Evolutionary conservation across 2,888 invertebrate genomes (phyloP).

Genomic region (Atherix ibis): DNA sequence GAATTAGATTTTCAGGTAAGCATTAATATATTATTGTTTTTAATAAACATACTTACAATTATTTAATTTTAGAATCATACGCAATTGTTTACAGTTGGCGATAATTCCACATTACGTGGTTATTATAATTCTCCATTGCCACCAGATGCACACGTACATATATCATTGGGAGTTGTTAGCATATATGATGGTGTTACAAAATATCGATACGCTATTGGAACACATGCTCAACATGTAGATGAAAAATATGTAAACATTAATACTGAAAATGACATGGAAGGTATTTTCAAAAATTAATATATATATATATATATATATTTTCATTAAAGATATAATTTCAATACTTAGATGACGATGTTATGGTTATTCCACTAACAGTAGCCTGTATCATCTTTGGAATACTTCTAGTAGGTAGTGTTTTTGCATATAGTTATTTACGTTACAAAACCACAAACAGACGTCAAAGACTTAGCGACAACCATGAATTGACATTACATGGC

Average conservation of each 20-base stretch:
- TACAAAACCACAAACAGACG: slow-evolving; percentile 27
- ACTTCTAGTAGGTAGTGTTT: slow-evolving; percentile 45
- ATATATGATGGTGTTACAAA: slow-evolving; percentile 47
- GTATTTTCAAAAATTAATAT: no score
- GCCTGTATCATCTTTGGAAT: slow-evolving; percentile 55
- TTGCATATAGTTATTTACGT: slow-evolving; percentile 35
- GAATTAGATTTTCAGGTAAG: slow-evolving; percentile 50
- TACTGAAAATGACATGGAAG: no score
- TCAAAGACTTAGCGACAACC: slow-evolving; percentile 39
- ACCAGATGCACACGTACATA: slow-evolving; percentile 43
- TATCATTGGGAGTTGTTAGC: slow-evolving; percentile 57
- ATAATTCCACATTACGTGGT: slow-evolving; percentile 53
- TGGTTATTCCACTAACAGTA: slow-evolving; percentile 35
- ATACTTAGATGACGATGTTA: no score
- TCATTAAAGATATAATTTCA: no score
- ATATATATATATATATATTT: no score
- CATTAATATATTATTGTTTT: no score
- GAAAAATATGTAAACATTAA: no score
- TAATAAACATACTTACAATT: no score
- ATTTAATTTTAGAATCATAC: slow-evolving; percentile 35
- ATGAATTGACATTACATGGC: slow-evolving; percentile 59
- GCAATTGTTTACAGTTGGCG: slow-evolving; percentile 60
- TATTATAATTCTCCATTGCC: slow-evolving; percentile 63
- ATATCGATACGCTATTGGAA: slow-evolving; percentile 45
- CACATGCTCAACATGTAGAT: slow-evolving; percentile 31